These are phyloP conservation scores for Pteria penguin DNA, from an alignment of 2,888 invertebrate genomes.

Conservation along the genomic window DNA sequence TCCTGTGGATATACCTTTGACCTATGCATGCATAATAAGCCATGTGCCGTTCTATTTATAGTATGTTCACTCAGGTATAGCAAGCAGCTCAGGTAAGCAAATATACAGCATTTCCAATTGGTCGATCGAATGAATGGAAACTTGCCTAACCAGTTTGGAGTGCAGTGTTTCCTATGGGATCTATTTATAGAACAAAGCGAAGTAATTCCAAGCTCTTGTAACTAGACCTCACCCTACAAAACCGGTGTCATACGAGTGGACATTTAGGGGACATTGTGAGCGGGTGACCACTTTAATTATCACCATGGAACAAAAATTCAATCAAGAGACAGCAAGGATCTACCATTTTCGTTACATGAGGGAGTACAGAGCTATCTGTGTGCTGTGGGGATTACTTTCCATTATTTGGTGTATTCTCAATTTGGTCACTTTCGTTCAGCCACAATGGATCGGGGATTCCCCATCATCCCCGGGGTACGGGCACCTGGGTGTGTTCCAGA, in stretches of 20 bases:
- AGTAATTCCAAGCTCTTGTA: neutral
- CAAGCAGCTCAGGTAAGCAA: conserved; percentile 32
- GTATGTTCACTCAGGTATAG: conserved; percentile 22
- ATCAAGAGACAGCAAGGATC: conserved; percentile 69
- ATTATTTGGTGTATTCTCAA: conserved; percentile 98
- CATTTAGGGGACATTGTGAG: neutral
- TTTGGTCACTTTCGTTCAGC: conserved; percentile 96
- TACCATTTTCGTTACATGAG: conserved; percentile 79
- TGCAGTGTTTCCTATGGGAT: conserved; percentile 2
- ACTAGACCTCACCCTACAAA: conserved; percentile 14
- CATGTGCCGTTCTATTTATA: conserved; percentile 35
- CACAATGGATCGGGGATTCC: conserved; percentile 83
- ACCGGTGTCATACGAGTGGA: neutral
- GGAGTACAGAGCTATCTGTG: conserved; percentile 89
- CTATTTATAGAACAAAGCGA: conserved; percentile 19
- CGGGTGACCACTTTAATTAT: neutral
- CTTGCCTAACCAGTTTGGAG: conserved; percentile 44
- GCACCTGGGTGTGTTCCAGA: conserved; percentile 95
- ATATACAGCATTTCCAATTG: conserved; percentile 25
- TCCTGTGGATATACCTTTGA: conserved; percentile 23
- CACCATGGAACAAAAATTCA: conserved; percentile 54
- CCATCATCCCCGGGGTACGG: conserved; percentile 85
- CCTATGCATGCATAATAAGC: conserved; percentile 35
- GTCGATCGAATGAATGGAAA: conserved; percentile 24
- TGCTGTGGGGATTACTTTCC: conserved; percentile 98